phyloP scores from a whole-genome alignment of 2,113 vertebrate species.

The Ictalurus punctatus region DNA sequence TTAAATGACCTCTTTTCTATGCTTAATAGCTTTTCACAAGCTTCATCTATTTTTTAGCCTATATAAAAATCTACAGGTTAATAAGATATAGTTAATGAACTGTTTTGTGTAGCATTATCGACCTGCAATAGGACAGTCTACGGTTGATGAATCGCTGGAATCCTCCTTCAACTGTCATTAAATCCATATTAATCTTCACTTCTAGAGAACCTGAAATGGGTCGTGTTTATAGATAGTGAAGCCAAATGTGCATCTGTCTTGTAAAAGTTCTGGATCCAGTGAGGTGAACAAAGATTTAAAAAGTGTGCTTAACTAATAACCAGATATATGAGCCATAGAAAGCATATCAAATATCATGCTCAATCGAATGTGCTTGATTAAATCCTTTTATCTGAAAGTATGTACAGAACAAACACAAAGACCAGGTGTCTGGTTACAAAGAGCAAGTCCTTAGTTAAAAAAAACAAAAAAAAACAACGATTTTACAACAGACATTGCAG shows the following conservation, averaged over 20 bases:
- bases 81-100: neutral
- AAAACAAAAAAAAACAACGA: neutral
- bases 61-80: neutral
- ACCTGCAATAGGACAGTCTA: neutral
- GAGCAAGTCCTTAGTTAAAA: neutral
- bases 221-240: neutral
- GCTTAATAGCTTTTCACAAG: neutral
- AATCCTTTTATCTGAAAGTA: neutral
- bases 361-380: neutral
- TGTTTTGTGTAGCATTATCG: neutral
- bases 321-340: neutral
- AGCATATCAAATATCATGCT: neutral
- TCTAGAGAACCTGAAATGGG: neutral
- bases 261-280: neutral
- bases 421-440: slow-evolving; percentile 8
- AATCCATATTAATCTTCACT: neutral
- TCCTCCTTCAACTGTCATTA: neutral
- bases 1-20: neutral
- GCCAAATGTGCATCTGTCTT: neutral
- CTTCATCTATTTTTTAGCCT: neutral
- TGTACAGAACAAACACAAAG: neutral
- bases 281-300: neutral
- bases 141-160: neutral
- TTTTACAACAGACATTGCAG: neutral
- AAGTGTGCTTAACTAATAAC: neutral